Percentiles rank a stretch among this genome's conserved stretches.
Conservation (phyloP, 2,888 invertebrate species). For the Mimachlamys varia region DNA sequence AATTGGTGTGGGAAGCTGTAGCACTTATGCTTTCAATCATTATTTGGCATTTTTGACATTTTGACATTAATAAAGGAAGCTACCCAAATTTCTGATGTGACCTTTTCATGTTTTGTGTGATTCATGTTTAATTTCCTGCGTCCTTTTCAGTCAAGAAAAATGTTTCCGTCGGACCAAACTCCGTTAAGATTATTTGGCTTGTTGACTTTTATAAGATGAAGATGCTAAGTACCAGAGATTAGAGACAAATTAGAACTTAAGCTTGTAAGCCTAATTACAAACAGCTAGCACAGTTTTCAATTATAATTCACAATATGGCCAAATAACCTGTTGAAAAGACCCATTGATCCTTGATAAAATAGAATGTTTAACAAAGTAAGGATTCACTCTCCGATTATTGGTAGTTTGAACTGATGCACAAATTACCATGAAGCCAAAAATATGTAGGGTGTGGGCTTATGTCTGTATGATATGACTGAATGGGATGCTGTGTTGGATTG, state of each 20-base stretch:
- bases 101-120: neutral
- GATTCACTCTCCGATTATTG: neutral
- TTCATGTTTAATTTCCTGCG: slow-evolving; percentile 10
- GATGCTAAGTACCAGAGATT: neutral
- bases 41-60: neutral
- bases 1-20: neutral
- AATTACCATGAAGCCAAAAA: too few relatives aligned
- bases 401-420: neutral
- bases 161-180: neutral
- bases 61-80: neutral
- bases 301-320: neutral
- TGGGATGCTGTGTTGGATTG: too few relatives aligned
- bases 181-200: neutral
- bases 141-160: neutral
- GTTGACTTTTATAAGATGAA: neutral
- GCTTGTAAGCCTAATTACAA: neutral
- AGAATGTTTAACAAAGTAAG: neutral
- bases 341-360: neutral
- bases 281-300: neutral
- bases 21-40: neutral
- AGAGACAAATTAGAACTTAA: neutral
- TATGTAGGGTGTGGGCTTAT: too few relatives aligned
- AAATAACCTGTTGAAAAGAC: neutral
- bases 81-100: neutral
- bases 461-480: too few relatives aligned